A percentile compares a stretch with the other conserved stretches of the same genome.
These are phyloP conservation scores for Spongilla lacustris DNA, from an alignment of 37 sponge, comb jelly and placozoan species.

Conservation along the genomic window DNA sequence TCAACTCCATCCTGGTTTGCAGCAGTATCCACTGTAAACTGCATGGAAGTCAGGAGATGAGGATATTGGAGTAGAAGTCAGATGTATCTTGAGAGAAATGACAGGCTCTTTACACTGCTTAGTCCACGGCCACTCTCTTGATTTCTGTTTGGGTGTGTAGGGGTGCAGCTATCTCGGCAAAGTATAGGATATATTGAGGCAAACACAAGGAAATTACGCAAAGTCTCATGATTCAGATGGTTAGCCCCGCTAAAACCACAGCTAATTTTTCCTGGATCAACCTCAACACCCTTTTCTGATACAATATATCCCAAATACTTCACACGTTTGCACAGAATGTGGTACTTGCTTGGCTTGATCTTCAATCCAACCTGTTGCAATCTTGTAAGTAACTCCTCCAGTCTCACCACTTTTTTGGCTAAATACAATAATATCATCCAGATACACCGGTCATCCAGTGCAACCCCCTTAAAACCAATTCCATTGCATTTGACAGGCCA, in stretches of 20 bases:
- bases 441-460: conserved; percentile 41
- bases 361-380: conserved; percentile 25
- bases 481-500: conserved; percentile 40
- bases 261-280: conserved; percentile 22
- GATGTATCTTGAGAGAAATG: neutral
- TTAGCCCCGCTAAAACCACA: conserved; percentile 10
- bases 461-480: conserved; percentile 14
- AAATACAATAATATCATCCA: conserved; percentile 40
- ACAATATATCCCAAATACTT: conserved; percentile 37
- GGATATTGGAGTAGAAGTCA: conserved; percentile 19
- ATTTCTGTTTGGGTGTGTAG: neutral
- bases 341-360: conserved; percentile 33
- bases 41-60: conserved; percentile 26
- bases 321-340: no score
- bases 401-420: neutral
- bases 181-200: conserved; percentile 7
- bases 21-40: conserved; percentile 17
- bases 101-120: conserved; percentile 14
- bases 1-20: neutral
- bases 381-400: conserved; percentile 1
- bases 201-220: conserved; percentile 40
- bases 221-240: neutral
- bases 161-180: conserved; percentile 34
- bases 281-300: neutral
- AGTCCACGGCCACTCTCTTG: no score